These are phyloP conservation scores for Solea senegalensis DNA, from an alignment of 2,113 vertebrate genomes.

Conservation along the genomic window DNA sequence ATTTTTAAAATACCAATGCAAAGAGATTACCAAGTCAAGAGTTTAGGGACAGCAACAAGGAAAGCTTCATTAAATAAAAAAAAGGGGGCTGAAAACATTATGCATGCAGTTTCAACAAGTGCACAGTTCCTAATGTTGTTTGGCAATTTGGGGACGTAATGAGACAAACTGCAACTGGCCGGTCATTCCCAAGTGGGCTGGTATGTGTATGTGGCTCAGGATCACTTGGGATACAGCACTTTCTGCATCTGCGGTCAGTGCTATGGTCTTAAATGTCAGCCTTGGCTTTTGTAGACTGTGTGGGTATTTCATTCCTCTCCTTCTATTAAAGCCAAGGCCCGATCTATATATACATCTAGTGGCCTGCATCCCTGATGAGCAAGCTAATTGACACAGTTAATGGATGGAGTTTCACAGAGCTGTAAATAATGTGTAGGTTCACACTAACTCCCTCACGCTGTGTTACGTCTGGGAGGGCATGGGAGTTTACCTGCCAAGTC, in stretches of 20 bases:
- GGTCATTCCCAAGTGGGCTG: slow-evolving; percentile 9
- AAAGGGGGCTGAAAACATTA: slow-evolving; percentile 6
- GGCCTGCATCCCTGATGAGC: slow-evolving; percentile 72
- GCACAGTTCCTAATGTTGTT: slow-evolving; percentile 27
- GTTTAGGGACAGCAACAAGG: no score
- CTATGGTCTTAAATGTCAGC: slow-evolving; percentile 46
- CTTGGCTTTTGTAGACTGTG: slow-evolving; percentile 48
- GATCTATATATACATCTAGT: slow-evolving; percentile 73
- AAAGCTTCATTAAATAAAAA: not conserved
- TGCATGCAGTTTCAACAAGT: slow-evolving; percentile 12
- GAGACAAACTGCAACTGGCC: slow-evolving; percentile 26
- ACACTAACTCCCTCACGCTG: slow-evolving; percentile 66
- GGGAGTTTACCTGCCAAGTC: slow-evolving; percentile 73
- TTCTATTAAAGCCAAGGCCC: slow-evolving; percentile 57
- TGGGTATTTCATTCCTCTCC: slow-evolving; percentile 45
- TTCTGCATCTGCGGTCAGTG: slow-evolving; percentile 41
- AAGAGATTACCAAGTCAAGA: no score
- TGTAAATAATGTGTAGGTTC: slow-evolving; percentile 78
- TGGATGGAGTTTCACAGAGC: slow-evolving; percentile 76
- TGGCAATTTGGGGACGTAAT: slow-evolving; percentile 24
- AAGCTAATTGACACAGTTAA: slow-evolving; percentile 78
- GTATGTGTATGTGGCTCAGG: slow-evolving; percentile 10
- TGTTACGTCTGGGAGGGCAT: slow-evolving; percentile 68
- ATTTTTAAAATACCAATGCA: no score
- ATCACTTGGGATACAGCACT: slow-evolving; percentile 27